These are phyloP conservation scores for Noctua fimbriata DNA, from an alignment of 2,888 invertebrate species.

Conservation along the genomic window DNA sequence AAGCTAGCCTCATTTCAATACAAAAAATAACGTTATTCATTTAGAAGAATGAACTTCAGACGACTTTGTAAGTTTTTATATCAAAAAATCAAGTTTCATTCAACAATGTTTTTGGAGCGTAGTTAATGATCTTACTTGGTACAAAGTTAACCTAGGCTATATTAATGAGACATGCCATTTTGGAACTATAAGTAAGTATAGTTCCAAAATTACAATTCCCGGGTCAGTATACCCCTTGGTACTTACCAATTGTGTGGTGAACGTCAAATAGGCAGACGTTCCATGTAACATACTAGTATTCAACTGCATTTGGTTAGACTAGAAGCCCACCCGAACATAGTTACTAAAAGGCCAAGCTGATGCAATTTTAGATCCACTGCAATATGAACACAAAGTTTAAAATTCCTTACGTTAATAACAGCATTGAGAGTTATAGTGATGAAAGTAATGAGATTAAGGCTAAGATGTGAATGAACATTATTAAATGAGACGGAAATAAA, in stretches of 20 bases:
- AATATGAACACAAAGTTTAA: conserved; percentile 3
- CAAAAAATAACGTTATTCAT: conserved; percentile 32
- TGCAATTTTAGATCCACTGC: conserved; percentile 5
- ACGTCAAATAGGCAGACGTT: not conserved
- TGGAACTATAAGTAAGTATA: not conserved
- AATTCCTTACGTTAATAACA: conserved; percentile 23
- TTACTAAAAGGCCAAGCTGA: not conserved
- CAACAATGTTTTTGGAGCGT: conserved; percentile 14
- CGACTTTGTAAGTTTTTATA: conserved; percentile 42
- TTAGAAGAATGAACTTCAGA: conserved; percentile 43
- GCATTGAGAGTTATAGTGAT: conserved; percentile 22
- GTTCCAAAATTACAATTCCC: not conserved
- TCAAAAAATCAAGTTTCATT: not conserved
- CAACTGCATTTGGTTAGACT: not conserved
- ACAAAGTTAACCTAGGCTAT: not conserved
- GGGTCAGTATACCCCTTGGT: not conserved
- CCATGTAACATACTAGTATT: not conserved
- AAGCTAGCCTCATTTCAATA: conserved; percentile 30
- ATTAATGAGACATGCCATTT: not conserved
- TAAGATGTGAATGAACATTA: conserved; percentile 58
- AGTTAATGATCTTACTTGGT: not conserved
- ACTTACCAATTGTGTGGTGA: not conserved
- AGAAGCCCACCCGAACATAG: not conserved
- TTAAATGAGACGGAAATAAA: conserved; percentile 61
- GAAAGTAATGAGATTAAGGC: conserved; percentile 50